phyloP scores from a whole-genome alignment of 2,888 invertebrate genomes.

The Coecobrya sp. region DNA sequence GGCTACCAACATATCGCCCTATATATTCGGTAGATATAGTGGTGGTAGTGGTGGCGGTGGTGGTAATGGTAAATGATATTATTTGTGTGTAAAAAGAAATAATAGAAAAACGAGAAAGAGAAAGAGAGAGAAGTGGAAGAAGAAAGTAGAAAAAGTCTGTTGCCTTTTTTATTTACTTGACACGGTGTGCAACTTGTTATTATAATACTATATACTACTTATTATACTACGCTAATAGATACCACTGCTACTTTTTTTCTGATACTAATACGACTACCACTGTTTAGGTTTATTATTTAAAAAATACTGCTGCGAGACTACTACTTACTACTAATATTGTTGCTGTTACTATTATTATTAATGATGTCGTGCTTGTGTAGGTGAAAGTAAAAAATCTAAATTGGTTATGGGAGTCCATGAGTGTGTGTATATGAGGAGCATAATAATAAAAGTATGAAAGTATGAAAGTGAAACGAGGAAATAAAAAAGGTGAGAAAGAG shows the following conservation, averaged over 20 bases:
- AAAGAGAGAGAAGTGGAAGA: slow-evolving; percentile 18
- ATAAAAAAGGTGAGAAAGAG: slow-evolving; percentile 29
- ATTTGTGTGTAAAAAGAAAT: slow-evolving; percentile 58
- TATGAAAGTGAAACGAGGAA: slow-evolving; percentile 46
- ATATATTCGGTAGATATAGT: background rate
- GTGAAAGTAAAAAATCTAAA: slow-evolving; percentile 14
- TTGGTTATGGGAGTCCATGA: slow-evolving; percentile 2
- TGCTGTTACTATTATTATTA: slow-evolving; percentile 45
- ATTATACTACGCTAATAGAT: slow-evolving; percentile 4
- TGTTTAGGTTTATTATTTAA: slow-evolving; percentile 11
- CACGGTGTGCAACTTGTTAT: slow-evolving; percentile 69
- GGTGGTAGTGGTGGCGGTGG: slow-evolving; percentile 25
- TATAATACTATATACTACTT: slow-evolving; percentile 48
- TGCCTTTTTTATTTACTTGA: slow-evolving; percentile 69
- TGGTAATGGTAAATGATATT: slow-evolving; percentile 56
- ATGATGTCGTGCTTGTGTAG: slow-evolving; percentile 46
- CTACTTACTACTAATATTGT: slow-evolving; percentile 23
- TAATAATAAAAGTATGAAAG: background rate
- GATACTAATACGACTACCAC: slow-evolving; percentile 1
- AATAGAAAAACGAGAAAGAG: slow-evolving; percentile 60
- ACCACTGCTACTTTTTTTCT: background rate
- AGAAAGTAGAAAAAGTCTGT: slow-evolving; percentile 58
- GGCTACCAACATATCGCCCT: background rate
- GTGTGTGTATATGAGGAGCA: background rate
- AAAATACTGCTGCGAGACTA: background rate